Percentiles rank a stretch among this genome's conserved stretches.
Conservation (phyloP, 2,113 vertebrate genomes). For the Barbus barbus region DNA sequence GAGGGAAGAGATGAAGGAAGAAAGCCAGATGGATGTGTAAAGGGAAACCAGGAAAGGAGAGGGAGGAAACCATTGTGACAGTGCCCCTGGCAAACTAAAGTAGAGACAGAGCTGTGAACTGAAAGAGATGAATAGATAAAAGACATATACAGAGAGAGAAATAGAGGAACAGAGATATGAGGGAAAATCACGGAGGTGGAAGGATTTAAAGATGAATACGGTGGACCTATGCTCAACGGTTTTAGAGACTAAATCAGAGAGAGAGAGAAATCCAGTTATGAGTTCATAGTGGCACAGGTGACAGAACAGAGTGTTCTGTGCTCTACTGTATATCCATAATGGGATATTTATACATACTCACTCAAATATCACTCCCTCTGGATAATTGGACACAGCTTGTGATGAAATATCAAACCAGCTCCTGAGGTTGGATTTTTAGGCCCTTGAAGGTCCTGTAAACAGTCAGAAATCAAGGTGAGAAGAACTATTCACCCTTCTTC, state of each 20-base stretch:
- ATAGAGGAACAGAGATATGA: neutral
- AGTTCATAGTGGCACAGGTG: neutral
- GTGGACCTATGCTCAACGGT: neutral
- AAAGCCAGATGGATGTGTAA: neutral
- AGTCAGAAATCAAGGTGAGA: neutral
- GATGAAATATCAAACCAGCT: conserved; percentile 50
- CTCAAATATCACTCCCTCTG: conserved; percentile 37
- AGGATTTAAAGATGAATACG: conserved; percentile 21
- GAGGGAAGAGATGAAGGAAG: conserved; percentile 26
- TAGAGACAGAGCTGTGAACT: conserved; percentile 37
- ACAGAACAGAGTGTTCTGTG: conserved; percentile 1
- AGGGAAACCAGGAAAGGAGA: neutral
- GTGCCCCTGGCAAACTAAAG: neutral
- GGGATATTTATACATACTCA: conserved; percentile 39
- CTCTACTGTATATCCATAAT: conserved; percentile 25
- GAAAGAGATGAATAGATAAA: conserved; percentile 32
- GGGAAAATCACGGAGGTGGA: conserved; percentile 1
- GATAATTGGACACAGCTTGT: conserved; percentile 16
- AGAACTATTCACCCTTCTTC: neutral
- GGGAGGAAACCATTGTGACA: neutral
- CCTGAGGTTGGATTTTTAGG: conserved; percentile 19
- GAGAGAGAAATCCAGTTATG: neutral
- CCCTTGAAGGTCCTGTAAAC: conserved; percentile 1
- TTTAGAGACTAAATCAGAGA: neutral
- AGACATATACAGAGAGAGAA: conserved; percentile 22